phyloP scores from a whole-genome alignment of 1,140 invertebrate species.

The Anoplolepis gracilipes region DNA sequence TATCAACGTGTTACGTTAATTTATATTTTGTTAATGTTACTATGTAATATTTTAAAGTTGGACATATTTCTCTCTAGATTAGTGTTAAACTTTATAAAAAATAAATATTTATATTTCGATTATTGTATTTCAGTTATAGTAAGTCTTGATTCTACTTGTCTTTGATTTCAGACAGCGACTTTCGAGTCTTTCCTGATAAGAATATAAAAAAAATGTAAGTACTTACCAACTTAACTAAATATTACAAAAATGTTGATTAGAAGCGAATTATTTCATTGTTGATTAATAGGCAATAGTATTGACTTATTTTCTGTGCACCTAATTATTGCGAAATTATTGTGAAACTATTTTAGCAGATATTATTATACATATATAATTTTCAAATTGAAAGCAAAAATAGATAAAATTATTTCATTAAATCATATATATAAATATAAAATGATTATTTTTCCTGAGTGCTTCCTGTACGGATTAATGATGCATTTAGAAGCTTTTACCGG shows the following conservation, averaged over 20 bases:
- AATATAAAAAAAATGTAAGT: not conserved
- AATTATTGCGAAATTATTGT: not conserved
- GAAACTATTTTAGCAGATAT: not conserved
- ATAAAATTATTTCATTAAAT: too few species aligned
- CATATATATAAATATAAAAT: constrained; percentile 9
- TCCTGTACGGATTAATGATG: not conserved
- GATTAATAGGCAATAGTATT: not conserved
- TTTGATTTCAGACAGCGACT: not conserved
- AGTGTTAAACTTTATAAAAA: too few species aligned
- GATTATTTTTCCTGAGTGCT: not conserved
- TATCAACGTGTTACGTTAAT: not conserved
- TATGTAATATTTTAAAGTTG: not conserved
- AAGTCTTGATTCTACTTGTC: not conserved
- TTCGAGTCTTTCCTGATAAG: not conserved
- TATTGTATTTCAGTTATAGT: not conserved
- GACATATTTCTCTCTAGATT: too few species aligned
- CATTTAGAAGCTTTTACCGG: not conserved
- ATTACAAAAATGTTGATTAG: not conserved
- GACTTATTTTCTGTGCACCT: not conserved
- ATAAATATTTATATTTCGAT: not conserved
- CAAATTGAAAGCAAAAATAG: constrained; percentile 1
- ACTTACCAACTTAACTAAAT: not conserved
- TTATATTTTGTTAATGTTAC: not conserved
- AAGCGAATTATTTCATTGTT: not conserved
- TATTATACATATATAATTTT: not conserved